Conservation (phyloP, 2,113 vertebrate genomes). For the Hucho hucho region DNA sequence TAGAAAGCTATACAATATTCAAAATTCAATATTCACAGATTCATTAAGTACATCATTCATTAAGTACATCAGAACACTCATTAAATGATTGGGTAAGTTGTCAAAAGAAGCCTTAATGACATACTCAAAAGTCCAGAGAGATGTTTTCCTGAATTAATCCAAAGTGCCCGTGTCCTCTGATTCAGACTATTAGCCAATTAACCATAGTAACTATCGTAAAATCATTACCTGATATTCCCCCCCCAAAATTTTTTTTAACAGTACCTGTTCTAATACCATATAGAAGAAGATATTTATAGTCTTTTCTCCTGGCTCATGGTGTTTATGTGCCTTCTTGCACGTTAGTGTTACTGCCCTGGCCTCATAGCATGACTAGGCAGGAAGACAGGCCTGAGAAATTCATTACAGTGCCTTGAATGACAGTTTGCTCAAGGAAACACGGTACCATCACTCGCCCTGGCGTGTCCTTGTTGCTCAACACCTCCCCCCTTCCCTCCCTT, state of each 20-base stretch:
- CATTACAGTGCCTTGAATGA: constrained; percentile 78
- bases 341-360: constrained; percentile 17
- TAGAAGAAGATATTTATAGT: constrained; percentile 24
- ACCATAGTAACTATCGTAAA: neutral
- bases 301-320: constrained; percentile 37
- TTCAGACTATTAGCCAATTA: neutral
- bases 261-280: neutral
- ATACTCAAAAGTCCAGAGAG: constrained; percentile 59
- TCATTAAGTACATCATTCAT: constrained; percentile 68
- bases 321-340: constrained; percentile 49
- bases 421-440: constrained; percentile 74
- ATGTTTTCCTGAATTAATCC: constrained; percentile 45
- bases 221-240: neutral
- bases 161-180: neutral
- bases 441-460: constrained; percentile 47
- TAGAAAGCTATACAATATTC: constrained; percentile 72
- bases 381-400: constrained; percentile 59
- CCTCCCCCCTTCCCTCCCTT: neutral
- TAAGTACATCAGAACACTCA: constrained; percentile 70
- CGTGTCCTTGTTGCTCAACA: constrained; percentile 47
- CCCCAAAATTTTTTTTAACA: neutral
- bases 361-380: constrained; percentile 39
- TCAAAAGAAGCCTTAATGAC: constrained; percentile 70
- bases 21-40: constrained; percentile 54
- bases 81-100: constrained; percentile 68